Evolutionary conservation across 2,888 invertebrate species (phyloP).

Genomic region (Gymnosoma rotundatum): DNA sequence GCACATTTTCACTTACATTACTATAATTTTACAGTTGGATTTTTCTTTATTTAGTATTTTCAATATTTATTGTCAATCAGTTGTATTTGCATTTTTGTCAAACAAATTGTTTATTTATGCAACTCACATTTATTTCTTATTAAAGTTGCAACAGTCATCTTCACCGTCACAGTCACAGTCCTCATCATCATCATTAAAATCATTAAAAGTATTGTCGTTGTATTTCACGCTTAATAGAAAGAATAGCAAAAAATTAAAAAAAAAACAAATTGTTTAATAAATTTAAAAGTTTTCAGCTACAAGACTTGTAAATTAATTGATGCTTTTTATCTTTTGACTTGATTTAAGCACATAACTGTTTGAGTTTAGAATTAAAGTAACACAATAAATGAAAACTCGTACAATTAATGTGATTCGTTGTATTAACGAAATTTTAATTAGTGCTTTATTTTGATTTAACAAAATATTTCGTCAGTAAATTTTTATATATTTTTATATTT

Average conservation of each 20-base stretch:
- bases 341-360: neutral
- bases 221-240: neutral
- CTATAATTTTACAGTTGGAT: slow-evolving; percentile 20
- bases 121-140: slow-evolving; percentile 55
- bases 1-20: neutral
- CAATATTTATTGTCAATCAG: slow-evolving; percentile 34
- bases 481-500: no score
- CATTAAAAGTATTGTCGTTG: slow-evolving; percentile 8
- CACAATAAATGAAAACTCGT: no score
- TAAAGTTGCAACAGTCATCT: slow-evolving; percentile 10
- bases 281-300: slow-evolving; percentile 11
- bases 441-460: no score
- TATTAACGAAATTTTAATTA: no score
- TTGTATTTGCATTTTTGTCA: slow-evolving; percentile 33
- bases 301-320: slow-evolving; percentile 12
- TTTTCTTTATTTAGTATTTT: slow-evolving; percentile 12
- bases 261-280: neutral
- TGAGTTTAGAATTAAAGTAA: no score
- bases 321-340: neutral
- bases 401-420: no score
- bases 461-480: no score
- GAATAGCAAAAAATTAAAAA: neutral
- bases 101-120: slow-evolving; percentile 62
- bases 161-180: slow-evolving; percentile 10
- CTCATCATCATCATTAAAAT: neutral